phyloP scores from a whole-genome alignment of 2,888 invertebrate genomes.

The Gari tellinella region DNA sequence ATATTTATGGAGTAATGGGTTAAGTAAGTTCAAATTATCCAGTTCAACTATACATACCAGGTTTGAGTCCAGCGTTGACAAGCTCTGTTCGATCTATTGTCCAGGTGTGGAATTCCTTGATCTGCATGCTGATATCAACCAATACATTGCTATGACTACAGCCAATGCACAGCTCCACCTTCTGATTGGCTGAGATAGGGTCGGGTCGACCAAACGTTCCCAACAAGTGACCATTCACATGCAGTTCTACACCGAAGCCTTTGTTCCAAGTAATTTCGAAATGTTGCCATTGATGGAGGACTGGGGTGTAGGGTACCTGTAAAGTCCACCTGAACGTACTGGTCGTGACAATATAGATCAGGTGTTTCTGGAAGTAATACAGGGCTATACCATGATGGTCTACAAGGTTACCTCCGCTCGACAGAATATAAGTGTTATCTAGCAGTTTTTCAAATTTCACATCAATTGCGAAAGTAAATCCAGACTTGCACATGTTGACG shows the following conservation, averaged over 20 bases:
- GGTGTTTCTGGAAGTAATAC: constrained; percentile 45
- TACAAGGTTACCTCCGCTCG: constrained; percentile 62
- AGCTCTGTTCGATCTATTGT: constrained; percentile 60
- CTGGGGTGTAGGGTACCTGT: constrained; percentile 39
- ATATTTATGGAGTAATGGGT: no score
- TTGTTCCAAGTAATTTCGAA: constrained; percentile 69
- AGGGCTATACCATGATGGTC: constrained; percentile 62
- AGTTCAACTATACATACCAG: constrained; percentile 21
- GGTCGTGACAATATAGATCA: constrained; percentile 66
- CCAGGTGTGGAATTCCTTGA: constrained; percentile 54
- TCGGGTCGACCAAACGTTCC: constrained; percentile 55
- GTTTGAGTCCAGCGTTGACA: constrained; percentile 46
- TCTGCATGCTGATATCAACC: constrained; percentile 41
- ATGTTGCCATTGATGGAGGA: constrained; percentile 64
- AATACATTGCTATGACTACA: constrained; percentile 38
- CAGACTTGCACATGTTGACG: constrained; percentile 53
- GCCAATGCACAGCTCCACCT: constrained; percentile 46
- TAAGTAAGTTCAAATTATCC: no score
- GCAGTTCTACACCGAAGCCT: constrained; percentile 60
- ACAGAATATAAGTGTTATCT: constrained; percentile 62
- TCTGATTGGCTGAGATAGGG: constrained; percentile 19
- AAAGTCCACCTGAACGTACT: constrained; percentile 60
- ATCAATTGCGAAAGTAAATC: constrained; percentile 61
- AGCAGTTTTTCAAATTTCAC: constrained; percentile 51
- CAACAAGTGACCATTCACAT: constrained; percentile 57